Conservation (phyloP, 2,113 vertebrate genomes). For the Leiothrix lutea region DNA sequence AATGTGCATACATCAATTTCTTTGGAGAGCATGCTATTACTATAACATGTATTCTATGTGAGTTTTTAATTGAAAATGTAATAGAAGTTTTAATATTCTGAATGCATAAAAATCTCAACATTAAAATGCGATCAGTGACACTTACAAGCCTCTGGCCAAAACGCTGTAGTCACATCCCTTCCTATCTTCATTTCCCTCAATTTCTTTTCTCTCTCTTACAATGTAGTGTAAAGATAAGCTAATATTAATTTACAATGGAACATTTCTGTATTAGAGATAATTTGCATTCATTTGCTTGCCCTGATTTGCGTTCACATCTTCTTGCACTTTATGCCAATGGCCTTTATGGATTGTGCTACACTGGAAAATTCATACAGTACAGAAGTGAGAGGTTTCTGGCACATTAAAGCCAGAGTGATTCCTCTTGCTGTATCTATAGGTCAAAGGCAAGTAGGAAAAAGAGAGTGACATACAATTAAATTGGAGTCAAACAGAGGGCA, state of each 20-base stretch:
- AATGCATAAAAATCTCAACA: conserved; percentile 7
- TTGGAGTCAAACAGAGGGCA: neutral
- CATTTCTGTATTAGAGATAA: conserved; percentile 3
- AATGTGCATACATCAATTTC: neutral
- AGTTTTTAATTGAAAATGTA: conserved; percentile 51
- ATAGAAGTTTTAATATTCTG: conserved; percentile 38
- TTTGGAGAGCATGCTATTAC: neutral
- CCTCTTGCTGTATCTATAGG: neutral
- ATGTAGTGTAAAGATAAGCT: conserved; percentile 26
- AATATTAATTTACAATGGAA: conserved; percentile 41
- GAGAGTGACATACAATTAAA: neutral
- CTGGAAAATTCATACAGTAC: neutral
- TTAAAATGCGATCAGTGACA: neutral
- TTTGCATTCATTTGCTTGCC: conserved; percentile 16
- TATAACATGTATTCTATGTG: neutral
- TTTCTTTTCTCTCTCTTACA: conserved; percentile 43
- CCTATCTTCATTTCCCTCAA: conserved; percentile 1
- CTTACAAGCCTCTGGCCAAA: conserved; percentile 32
- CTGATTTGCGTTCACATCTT: conserved; percentile 10
- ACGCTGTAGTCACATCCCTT: neutral
- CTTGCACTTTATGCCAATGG: neutral
- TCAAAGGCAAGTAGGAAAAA: neutral
- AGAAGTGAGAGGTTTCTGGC: neutral
- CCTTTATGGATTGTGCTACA: neutral
- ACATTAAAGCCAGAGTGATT: neutral